A percentile compares a stretch with the other conserved stretches of the same genome.
These are phyloP conservation scores for Orthosia cruda DNA, from an alignment of 2,888 invertebrate genomes.

Conservation along the genomic window DNA sequence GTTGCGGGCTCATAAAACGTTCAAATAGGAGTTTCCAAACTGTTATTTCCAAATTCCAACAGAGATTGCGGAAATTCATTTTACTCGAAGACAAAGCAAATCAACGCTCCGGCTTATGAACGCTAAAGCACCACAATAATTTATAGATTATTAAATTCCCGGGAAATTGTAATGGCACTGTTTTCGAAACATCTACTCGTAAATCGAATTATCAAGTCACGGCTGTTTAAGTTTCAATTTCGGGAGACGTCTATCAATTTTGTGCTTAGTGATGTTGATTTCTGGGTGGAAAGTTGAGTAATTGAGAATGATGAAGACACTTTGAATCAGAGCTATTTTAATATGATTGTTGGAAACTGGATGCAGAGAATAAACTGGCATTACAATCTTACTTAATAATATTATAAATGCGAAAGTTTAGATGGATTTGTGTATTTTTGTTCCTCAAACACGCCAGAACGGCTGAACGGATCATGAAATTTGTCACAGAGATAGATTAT, in stretches of 20 bases:
- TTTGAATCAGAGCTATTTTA: conserved; percentile 20
- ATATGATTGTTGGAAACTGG: not conserved
- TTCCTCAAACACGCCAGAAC: too few species aligned
- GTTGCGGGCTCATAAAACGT: conserved; percentile 51
- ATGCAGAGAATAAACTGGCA: not conserved
- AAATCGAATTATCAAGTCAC: conserved; percentile 27
- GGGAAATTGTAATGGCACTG: conserved; percentile 14
- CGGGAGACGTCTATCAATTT: conserved; percentile 35
- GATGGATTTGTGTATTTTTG: too few species aligned
- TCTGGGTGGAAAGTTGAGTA: conserved; percentile 3
- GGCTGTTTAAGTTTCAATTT: conserved; percentile 45
- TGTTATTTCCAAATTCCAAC: conserved; percentile 51
- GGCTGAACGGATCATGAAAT: too few species aligned
- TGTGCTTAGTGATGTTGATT: conserved; percentile 10
- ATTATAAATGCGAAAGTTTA: too few species aligned
- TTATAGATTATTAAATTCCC: conserved; percentile 52
- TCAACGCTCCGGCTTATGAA: conserved; percentile 50
- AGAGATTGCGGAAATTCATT: conserved; percentile 56
- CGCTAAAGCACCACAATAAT: conserved; percentile 41
- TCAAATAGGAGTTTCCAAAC: conserved; percentile 46
- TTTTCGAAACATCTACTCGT: conserved; percentile 27
- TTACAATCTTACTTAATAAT: too few species aligned
- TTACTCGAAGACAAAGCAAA: conserved; percentile 48
- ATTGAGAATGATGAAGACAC: conserved; percentile 29
- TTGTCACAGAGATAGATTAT: too few species aligned